Evolutionary conservation across 2,888 invertebrate genomes (phyloP), one percentile per base, ranked within the genome.

Genomic region (Cosmia pyralina): DNA sequence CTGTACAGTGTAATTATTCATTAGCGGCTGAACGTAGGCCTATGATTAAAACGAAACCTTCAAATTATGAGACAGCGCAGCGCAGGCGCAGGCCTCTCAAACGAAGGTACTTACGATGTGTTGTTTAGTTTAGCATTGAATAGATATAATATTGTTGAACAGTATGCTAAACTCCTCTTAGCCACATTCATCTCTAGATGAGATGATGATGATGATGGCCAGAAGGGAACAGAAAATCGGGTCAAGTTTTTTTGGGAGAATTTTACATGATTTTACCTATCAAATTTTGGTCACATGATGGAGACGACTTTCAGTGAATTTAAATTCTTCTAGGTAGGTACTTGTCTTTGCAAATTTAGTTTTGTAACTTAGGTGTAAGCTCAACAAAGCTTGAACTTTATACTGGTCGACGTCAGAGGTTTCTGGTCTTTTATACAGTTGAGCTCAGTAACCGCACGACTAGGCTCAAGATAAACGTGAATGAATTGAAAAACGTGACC

Each of bases 401-500:
- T 58, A 60, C 60, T 64, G 52, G 38, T 34, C 22, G 60, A 81
- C 73, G 68, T 60, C 63, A 75, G 58, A 70, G 58, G 55, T 69
- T 77, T 72, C 48, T 73, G 72, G 68, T 72, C 28, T 59, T 60
- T 38, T 28, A 28, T 28, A 28, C 28, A 28, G 38, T 38, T 52
- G 46, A 63, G 65, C 75, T 62, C 64, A 72, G 75, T 64, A 77
- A 73, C 72, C 76, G 77, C 83, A 87, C 82, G 81, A 82, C 72
- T 58, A 58, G 46, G 63, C 69, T 64, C 59, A 28, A 78, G 41
- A 78, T 67, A 70, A 76, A 77, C 67, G 63, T 78, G 84, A 84
- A 86, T 86, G 84, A 82, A 87, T 82, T 70, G 79, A 82, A 84
- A 86, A 88, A 86, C 88, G 87, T 89, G 89, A 88, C 82, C 68